Evolutionary conservation across 2,113 vertebrate genomes (phyloP).

Genomic region (Perognathus longimembris): DNA sequence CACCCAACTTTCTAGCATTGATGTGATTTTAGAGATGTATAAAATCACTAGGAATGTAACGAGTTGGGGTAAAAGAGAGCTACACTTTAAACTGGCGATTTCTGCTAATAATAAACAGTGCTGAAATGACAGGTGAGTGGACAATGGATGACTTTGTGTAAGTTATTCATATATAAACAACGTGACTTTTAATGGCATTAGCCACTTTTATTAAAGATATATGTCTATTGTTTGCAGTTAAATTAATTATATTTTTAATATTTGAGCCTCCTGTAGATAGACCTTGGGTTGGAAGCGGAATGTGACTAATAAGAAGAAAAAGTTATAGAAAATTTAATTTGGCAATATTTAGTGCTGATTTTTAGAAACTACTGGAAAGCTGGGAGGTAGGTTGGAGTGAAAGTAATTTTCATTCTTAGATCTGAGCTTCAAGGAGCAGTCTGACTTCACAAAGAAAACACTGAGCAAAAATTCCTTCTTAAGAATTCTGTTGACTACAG

Average conservation of each 20-base stretch:
- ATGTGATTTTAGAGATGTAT: too few relatives aligned
- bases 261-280: background rate
- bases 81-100: background rate
- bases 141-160: background rate
- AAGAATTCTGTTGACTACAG: conserved; percentile 67
- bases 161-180: background rate
- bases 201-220: background rate
- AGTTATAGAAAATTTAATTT: conserved; percentile 11
- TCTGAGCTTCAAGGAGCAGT: conserved; percentile 58
- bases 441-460: conserved; percentile 55
- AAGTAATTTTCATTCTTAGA: conserved; percentile 64
- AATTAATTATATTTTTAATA: background rate
- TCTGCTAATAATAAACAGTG: background rate
- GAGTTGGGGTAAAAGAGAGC: background rate
- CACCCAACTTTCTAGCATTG: background rate
- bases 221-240: background rate
- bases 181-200: background rate
- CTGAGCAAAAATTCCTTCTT: conserved; percentile 43
- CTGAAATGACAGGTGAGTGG: background rate
- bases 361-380: conserved; percentile 40
- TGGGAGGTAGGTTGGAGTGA: background rate
- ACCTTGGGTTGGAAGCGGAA: conserved; percentile 1
- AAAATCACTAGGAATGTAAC: background rate
- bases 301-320: background rate
- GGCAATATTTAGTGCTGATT: conserved; percentile 3